These are phyloP conservation scores for Staurois parvus DNA, from an alignment of 2,797 vertebrate species.

Conservation along the genomic window DNA sequence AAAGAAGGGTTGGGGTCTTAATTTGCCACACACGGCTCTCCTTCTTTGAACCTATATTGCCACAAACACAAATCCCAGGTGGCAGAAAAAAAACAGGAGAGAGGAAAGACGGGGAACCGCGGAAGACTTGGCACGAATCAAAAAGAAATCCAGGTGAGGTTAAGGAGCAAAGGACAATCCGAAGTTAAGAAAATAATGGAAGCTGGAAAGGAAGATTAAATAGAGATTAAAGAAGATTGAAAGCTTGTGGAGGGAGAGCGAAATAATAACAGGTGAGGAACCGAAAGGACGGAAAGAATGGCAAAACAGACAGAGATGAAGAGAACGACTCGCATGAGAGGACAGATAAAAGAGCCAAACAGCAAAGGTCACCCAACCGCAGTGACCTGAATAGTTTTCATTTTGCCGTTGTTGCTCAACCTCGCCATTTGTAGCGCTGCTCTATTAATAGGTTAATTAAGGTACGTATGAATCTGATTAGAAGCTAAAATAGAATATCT, in stretches of 20 bases:
- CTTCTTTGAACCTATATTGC: conserved; percentile 3
- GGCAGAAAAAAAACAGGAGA: background rate
- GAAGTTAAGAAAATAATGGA: conserved; percentile 34
- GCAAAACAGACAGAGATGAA: background rate
- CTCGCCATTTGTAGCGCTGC: background rate
- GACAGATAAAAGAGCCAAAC: conserved; percentile 8
- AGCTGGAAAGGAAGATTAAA: conserved; percentile 30
- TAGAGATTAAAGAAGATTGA: conserved; percentile 34
- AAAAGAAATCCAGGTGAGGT: background rate
- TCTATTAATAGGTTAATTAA: conserved; percentile 56
- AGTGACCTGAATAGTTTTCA: conserved; percentile 15
- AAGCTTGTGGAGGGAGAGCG: background rate
- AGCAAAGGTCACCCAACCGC: conserved; percentile 7
- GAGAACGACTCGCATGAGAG: background rate
- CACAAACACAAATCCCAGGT: conserved; percentile 16
- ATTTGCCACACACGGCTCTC: conserved; percentile 33
- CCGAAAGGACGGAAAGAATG: background rate
- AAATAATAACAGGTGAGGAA: conserved; percentile 8
- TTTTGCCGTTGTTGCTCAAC: background rate
- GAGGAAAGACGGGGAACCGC: background rate
- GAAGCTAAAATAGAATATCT: conserved; percentile 35
- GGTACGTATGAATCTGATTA: conserved; percentile 33
- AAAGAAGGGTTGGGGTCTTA: background rate
- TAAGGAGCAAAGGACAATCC: conserved; percentile 16
- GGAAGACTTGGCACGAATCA: background rate